Evolutionary conservation across 2,888 invertebrate species (phyloP).

Genomic region (Diachrysia chrysitis): DNA sequence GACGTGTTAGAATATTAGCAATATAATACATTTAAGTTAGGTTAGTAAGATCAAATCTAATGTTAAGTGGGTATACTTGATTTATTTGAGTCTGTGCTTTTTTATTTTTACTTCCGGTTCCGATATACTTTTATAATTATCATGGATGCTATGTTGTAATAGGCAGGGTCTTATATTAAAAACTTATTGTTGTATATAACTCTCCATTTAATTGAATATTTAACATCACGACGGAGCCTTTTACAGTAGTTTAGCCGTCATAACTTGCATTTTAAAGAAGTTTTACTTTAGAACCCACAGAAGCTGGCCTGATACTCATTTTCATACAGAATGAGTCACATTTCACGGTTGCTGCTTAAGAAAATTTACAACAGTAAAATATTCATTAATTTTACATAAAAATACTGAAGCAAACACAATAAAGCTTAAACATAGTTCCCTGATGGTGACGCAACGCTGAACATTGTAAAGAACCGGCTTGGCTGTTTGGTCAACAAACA

Average conservation of each 20-base stretch:
- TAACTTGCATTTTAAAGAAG: neutral
- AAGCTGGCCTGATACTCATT: neutral
- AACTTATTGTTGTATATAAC: too few species aligned
- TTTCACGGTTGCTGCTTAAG: neutral
- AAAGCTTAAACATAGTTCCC: slow-evolving; percentile 42
- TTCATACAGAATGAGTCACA: slow-evolving; percentile 5
- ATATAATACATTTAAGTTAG: too few species aligned
- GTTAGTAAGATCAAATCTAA: too few species aligned
- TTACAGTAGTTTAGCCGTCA: neutral
- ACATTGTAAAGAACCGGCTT: slow-evolving; percentile 55
- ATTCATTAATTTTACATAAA: slow-evolving; percentile 34
- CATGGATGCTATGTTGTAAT: too few species aligned
- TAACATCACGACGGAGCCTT: too few species aligned
- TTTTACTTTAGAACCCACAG: neutral
- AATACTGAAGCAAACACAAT: slow-evolving; percentile 46
- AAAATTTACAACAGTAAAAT: slow-evolving; percentile 6
- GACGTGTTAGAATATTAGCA: too few species aligned
- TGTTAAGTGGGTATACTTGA: too few species aligned
- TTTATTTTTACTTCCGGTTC: too few species aligned
- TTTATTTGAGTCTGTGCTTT: too few species aligned
- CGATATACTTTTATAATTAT: too few species aligned
- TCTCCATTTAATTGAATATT: too few species aligned
- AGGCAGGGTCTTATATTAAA: too few species aligned
- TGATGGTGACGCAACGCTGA: slow-evolving; percentile 56
- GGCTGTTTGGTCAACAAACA: slow-evolving; percentile 64